Evolutionary conservation across 2,797 vertebrate genomes (phyloP), one percentile per base, ranked within the genome.

Genomic region (Typhlichthys subterraneus): DNA sequence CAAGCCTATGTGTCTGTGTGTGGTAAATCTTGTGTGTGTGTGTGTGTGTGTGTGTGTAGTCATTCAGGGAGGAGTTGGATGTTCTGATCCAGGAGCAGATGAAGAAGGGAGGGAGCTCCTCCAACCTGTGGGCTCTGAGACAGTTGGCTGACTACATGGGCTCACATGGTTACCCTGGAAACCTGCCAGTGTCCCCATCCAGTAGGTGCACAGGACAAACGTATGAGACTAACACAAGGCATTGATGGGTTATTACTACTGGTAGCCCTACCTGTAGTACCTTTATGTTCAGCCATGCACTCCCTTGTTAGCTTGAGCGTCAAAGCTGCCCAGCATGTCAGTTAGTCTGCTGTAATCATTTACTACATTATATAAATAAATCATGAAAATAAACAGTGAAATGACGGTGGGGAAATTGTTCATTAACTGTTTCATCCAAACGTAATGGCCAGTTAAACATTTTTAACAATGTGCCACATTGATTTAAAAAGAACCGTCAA

Each of bases 121-220:
- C 97, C 45, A 97, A 96, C 75, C 88, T 99, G 52, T 97, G 96
- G 97, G 97, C 97, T 0, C 91, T 99, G 75, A 89, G 94, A 69
- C 97, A 99, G 93, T 94, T 99, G 1, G 97, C 96, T 0, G 97
- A 99, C 83, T 99, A 95, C 86, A 97, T 99, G 97, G 92, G 94
- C 73, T 94, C 93, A 67, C 92, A 94, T 2, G 96, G 95, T 1
- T 94, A 95, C 55, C 96, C 96, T 0, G 93, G 95, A 0, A 69
- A 91, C 68, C 94, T 99, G 70, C 94, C 96, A 1, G 92, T 95
- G 59, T 93, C 95, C 5, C 95, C 95, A 3, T 93, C 94, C 80
- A 94, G 95, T 97, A 93, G 0, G 95, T 92, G 42, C 61, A 57
- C 50, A 23, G 42, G 38, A 42, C 52, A 38, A 38, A 38, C 7